These are phyloP conservation scores for Anniella stebbinsi DNA, from an alignment of 2,797 vertebrate genomes.

Conservation along the genomic window DNA sequence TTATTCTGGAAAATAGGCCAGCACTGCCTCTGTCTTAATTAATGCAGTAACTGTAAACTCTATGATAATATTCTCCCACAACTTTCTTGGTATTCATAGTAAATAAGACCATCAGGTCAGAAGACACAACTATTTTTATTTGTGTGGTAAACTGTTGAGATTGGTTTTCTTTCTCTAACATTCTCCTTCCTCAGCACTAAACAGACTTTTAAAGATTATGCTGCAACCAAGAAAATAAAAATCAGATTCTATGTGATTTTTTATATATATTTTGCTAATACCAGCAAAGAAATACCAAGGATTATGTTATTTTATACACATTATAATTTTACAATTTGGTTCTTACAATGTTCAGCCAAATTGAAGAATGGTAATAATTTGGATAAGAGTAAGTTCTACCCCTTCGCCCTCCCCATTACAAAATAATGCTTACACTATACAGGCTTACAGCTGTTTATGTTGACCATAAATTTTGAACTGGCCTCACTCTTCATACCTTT, in stretches of 20 bases:
- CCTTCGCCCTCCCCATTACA: not conserved
- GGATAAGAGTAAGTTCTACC: not conserved
- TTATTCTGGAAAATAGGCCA: not conserved
- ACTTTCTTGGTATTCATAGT: not conserved
- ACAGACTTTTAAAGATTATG: slow-evolving; percentile 39
- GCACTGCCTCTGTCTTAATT: slow-evolving; percentile 4
- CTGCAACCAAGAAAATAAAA: slow-evolving; percentile 25
- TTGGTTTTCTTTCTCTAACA: slow-evolving; percentile 26
- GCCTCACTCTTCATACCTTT: not conserved
- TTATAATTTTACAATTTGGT: not conserved
- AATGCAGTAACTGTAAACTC: not conserved
- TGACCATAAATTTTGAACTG: not conserved
- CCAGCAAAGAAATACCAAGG: not conserved
- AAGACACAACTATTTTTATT: slow-evolving; percentile 1
- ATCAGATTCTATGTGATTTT: slow-evolving; percentile 5
- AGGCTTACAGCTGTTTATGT: not conserved
- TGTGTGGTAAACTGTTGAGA: not conserved
- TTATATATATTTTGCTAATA: slow-evolving; percentile 24
- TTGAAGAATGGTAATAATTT: not conserved
- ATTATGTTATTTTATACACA: not conserved
- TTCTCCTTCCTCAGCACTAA: slow-evolving; percentile 55
- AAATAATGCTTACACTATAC: not conserved
- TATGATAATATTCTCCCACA: not conserved
- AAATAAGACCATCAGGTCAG: slow-evolving; percentile 2
- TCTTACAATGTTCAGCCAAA: slow-evolving; percentile 19